Evolutionary conservation across 2,888 invertebrate genomes (phyloP), one percentile per base, ranked within the genome.

Genomic region (Oxyscelio sp.): DNA sequence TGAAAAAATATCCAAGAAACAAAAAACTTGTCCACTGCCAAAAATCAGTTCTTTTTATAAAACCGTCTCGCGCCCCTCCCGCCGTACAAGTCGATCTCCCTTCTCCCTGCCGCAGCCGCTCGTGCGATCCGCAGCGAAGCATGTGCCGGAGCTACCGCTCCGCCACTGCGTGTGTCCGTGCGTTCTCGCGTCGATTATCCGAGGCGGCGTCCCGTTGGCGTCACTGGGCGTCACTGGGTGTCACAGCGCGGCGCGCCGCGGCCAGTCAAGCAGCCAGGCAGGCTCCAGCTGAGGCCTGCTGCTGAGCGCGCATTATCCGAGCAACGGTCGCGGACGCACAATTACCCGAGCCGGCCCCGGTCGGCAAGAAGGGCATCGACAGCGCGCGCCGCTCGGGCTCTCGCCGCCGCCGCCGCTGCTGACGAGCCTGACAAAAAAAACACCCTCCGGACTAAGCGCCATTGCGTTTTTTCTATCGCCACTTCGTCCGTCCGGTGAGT

Each of bases 191-290:
- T 34, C 34, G 34, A 34, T 34, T 11, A 34, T 34, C 45, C 48
- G 6, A 40, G 22, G 40, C 40, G 6, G 40, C 40, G 40, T 40
- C 40, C 40, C 15, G 24, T 59, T 22, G 40, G 59, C 40, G 59
- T 59, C 58, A 65, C 50, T 63, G 63, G 48, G 63, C 48, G 63
- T 27, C 63, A 45, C 48, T 65, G 65, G 65, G 65, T 50, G 65
- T 66, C 63, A 48, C 21, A 19, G 52, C 50, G 50, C 38, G 38
- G 52, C 66, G 52, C 34, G 52, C 38, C 34, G 52, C 66, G 66
- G 52, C 50, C 48, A 65, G 48, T 31, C 50, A 38, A 22, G 21
- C 52, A 52, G 52, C 38, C 52, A 19, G 66, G 17, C 52, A 40
- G 66, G 52, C 63, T 24, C 45, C 27, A 61, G 45, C 61, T 27